Percentiles rank a stretch among this genome's conserved stretches.
Conservation (phyloP, 2,113 vertebrate species). For the Struthio camelus region DNA sequence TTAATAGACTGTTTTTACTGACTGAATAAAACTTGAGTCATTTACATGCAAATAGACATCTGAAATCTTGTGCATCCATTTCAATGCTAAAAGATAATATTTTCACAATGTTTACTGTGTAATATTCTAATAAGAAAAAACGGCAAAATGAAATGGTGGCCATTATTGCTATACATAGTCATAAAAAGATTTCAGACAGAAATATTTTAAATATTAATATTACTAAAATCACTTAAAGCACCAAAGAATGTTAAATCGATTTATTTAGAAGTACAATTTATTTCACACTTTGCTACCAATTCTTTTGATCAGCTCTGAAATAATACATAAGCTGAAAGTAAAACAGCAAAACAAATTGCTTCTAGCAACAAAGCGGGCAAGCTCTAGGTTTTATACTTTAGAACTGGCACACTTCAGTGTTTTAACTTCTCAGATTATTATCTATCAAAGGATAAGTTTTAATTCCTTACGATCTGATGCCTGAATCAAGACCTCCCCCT, state of each 20-base stretch:
- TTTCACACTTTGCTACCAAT: conserved; percentile 71
- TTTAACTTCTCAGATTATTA: conserved; percentile 40
- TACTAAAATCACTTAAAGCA: conserved; percentile 78
- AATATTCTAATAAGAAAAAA: conserved; percentile 70
- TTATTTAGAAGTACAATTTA: conserved; percentile 76
- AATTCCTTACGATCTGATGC: neutral
- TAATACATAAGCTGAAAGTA: conserved; percentile 66
- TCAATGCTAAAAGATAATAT: conserved; percentile 62
- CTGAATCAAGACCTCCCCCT: neutral
- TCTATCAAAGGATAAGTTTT: conserved; percentile 2
- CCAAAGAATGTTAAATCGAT: conserved; percentile 75
- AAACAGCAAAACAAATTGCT: conserved; percentile 68
- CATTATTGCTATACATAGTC: conserved; percentile 68
- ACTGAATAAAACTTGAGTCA: conserved; percentile 69
- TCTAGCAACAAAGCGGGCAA: conserved; percentile 33
- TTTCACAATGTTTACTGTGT: conserved; percentile 68
- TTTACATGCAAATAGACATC: conserved; percentile 69
- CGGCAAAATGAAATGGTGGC: conserved; percentile 65
- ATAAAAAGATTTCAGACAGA: conserved; percentile 74
- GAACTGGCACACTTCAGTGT: neutral
- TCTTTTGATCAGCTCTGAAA: conserved; percentile 75
- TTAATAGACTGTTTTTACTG: conserved; percentile 64
- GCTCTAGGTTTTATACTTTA: neutral
- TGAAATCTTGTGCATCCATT: conserved; percentile 46
- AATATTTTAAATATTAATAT: conserved; percentile 81